Evolutionary conservation across 1,140 invertebrate genomes (phyloP).

Genomic region (Zaprionus inermis): DNA sequence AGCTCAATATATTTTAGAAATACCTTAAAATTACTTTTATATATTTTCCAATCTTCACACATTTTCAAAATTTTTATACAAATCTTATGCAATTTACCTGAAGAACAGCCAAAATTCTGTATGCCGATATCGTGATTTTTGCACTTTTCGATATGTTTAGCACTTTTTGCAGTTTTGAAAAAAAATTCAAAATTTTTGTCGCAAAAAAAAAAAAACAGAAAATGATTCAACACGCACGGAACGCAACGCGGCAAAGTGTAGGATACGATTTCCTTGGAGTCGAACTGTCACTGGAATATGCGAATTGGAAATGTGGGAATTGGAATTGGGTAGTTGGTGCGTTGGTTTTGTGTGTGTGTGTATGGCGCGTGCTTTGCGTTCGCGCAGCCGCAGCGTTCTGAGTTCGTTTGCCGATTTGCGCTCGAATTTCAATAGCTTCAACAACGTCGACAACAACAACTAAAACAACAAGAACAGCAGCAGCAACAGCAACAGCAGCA

Average conservation of each 20-base stretch:
- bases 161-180: conserved; percentile 12
- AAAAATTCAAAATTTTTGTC: background rate
- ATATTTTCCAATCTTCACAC: background rate
- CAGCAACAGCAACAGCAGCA: conserved; percentile 2
- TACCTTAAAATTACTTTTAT: background rate
- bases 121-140: background rate
- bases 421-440: conserved; percentile 72
- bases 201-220: conserved; percentile 15
- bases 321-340: conserved; percentile 16
- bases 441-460: conserved; percentile 15
- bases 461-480: background rate
- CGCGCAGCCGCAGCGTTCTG: conserved; percentile 76
- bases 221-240: conserved; percentile 3
- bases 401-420: conserved; percentile 67
- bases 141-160: background rate
- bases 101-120: background rate
- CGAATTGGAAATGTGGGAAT: conserved; percentile 11
- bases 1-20: background rate
- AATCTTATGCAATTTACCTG: conserved; percentile 7
- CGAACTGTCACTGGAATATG: conserved; percentile 13
- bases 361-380: conserved; percentile 74
- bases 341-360: conserved; percentile 14
- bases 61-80: background rate
- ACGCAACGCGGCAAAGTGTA: conserved; percentile 9
- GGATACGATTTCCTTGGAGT: conserved; percentile 2